These are phyloP conservation scores for Aproaerema taeniolella DNA, from an alignment of 2,888 invertebrate genomes.

Conservation along the genomic window DNA sequence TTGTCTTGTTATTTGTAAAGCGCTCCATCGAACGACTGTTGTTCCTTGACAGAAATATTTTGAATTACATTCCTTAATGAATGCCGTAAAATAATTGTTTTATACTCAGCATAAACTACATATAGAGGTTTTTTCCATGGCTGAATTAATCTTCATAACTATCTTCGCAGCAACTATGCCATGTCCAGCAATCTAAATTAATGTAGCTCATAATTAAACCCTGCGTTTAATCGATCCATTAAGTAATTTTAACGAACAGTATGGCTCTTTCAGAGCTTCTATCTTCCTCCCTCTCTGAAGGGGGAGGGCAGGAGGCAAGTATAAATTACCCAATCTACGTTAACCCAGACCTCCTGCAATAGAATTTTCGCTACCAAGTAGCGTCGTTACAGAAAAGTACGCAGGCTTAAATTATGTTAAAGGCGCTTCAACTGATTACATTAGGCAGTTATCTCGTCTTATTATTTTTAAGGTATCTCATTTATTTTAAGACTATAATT, in stretches of 20 bases:
- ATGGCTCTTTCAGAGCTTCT: constrained; percentile 54
- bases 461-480: too few relatives aligned
- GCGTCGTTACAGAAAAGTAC: constrained; percentile 61
- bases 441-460: constrained; percentile 17
- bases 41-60: constrained; percentile 9
- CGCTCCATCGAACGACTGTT: constrained; percentile 22
- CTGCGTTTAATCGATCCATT: constrained; percentile 63
- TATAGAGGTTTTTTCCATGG: too few relatives aligned
- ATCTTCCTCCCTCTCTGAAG: constrained; percentile 39
- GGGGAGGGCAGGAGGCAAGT: constrained; percentile 58
- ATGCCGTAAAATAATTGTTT: not conserved
- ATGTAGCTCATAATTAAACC: constrained; percentile 53
- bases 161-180: too few relatives aligned
- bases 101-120: not conserved
- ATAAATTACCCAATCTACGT: constrained; percentile 75
- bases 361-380: constrained; percentile 62
- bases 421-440: constrained; percentile 41
- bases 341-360: constrained; percentile 67
- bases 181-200: constrained; percentile 23
- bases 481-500: constrained; percentile 6
- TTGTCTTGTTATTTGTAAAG: constrained; percentile 25
- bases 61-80: too few relatives aligned
- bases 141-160: too few relatives aligned
- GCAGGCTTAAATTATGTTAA: constrained; percentile 57
- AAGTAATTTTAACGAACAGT: constrained; percentile 67